Conservation (phyloP, 2,113 vertebrate genomes). For the Strix aluco region DNA sequence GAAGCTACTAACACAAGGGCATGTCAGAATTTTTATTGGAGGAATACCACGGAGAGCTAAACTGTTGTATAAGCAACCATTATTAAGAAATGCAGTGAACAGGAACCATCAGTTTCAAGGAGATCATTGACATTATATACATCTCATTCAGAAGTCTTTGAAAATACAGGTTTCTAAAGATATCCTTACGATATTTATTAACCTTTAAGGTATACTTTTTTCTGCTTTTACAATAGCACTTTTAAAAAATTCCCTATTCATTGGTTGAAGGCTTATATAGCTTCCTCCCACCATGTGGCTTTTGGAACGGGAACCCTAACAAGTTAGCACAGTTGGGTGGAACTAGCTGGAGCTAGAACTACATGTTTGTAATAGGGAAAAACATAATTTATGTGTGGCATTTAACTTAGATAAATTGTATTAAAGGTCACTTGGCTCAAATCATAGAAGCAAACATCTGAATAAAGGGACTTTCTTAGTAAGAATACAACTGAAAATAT, state of each 20-base stretch:
- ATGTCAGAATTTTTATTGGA: background rate
- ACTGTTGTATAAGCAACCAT: background rate
- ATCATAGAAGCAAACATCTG: background rate
- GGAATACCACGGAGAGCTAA: background rate
- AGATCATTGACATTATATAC: background rate
- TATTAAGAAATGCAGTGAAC: background rate
- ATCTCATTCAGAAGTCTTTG: background rate
- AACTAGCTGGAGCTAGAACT: background rate
- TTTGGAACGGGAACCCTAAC: background rate
- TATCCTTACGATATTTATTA: background rate
- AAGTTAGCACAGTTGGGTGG: background rate
- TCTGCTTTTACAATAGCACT: background rate
- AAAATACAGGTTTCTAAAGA: background rate
- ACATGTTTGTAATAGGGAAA: background rate
- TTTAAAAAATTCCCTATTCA: background rate
- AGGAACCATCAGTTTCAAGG: background rate
- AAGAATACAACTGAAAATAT: background rate
- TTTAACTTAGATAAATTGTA: background rate
- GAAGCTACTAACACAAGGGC: background rate
- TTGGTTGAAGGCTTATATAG: background rate
- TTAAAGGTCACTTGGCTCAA: background rate
- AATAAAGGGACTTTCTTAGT: background rate
- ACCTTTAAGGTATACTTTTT: background rate
- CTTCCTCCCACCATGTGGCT: background rate
- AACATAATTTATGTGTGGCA: background rate